Evolutionary conservation across 35 echinoderm and acorn worm species (phyloP).

Genomic region (Ophioderma brevispina): DNA sequence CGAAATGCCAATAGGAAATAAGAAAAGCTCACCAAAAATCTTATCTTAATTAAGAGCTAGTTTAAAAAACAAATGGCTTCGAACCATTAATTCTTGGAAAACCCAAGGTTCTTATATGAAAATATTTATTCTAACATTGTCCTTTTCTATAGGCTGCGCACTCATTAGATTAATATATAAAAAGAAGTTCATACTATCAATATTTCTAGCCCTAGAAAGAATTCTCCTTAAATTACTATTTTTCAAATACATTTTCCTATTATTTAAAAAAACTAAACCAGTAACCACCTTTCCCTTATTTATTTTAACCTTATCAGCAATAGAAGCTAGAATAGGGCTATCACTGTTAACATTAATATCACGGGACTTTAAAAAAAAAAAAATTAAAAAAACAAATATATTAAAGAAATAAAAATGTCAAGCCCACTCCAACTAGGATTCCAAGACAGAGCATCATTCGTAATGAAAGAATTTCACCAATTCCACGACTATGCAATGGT

Average conservation of each 20-base stretch:
- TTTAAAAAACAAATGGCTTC: slow-evolving; percentile 79
- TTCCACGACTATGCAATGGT: slow-evolving; percentile 75
- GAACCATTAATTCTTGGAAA: slow-evolving; percentile 52
- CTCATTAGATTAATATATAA: slow-evolving; percentile 58
- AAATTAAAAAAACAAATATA: slow-evolving; percentile 21
- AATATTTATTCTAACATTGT: slow-evolving; percentile 34
- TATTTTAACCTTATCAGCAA: slow-evolving; percentile 50
- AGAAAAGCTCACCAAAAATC: slow-evolving; percentile 4
- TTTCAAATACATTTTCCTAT: background rate
- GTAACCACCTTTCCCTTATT: slow-evolving; percentile 4
- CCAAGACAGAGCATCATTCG: slow-evolving; percentile 72
- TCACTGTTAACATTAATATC: slow-evolving; percentile 64
- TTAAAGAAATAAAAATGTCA: slow-evolving; percentile 77
- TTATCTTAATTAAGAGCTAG: slow-evolving; percentile 50
- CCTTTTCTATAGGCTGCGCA: slow-evolving; percentile 41
- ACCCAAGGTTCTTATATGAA: slow-evolving; percentile 20
- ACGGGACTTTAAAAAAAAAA: slow-evolving; percentile 41
- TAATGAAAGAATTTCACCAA: slow-evolving; percentile 64
- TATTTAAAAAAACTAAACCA: background rate
- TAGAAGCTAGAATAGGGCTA: slow-evolving; percentile 61
- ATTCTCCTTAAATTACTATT: background rate
- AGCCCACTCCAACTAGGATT: slow-evolving; percentile 74
- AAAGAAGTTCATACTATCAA: slow-evolving; percentile 35
- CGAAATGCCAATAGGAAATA: slow-evolving; percentile 43
- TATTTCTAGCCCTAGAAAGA: slow-evolving; percentile 48